A percentile compares a stretch with the other conserved stretches of the same genome.
phyloP scores from a whole-genome alignment of 2,113 vertebrate species.

The Coregonus clupeaformis region DNA sequence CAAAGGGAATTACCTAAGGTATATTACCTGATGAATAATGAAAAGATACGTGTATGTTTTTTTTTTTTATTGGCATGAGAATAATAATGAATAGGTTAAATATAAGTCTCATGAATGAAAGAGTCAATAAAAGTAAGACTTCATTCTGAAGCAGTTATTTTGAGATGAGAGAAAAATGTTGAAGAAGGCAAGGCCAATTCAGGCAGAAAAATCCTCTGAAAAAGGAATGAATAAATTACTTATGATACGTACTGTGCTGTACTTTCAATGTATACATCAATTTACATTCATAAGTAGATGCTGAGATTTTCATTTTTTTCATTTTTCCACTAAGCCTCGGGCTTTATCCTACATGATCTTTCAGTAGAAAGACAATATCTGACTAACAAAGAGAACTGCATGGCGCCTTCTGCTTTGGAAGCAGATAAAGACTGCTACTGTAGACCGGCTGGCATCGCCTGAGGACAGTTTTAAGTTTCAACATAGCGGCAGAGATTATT shows the following conservation, averaged over 20 bases:
- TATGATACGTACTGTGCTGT: conserved; percentile 23
- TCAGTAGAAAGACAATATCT: conserved; percentile 36
- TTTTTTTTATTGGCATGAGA: not conserved
- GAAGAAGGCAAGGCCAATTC: not conserved
- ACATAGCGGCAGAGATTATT: conserved; percentile 36
- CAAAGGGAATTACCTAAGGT: not conserved
- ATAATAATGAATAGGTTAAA: too few species aligned
- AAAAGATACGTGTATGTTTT: not conserved
- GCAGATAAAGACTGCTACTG: conserved; percentile 52
- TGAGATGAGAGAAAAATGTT: not conserved
- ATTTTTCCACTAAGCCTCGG: conserved; percentile 49
- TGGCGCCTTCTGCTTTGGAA: conserved; percentile 58
- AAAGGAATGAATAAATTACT: conserved; percentile 35
- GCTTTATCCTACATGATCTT: conserved; percentile 55
- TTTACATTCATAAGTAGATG: conserved; percentile 64
- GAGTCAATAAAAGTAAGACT: not conserved
- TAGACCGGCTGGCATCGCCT: conserved; percentile 45
- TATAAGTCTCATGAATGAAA: not conserved
- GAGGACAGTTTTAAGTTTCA: conserved; percentile 40
- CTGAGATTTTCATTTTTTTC: conserved; percentile 51
- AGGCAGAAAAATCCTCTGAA: not conserved
- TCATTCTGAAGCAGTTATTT: not conserved
- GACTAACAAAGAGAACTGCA: too few species aligned
- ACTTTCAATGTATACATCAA: conserved; percentile 48
- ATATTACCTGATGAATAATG: not conserved